Evolutionary conservation across 2,888 invertebrate species (phyloP).

Genomic region (Drosophila prolongata): DNA sequence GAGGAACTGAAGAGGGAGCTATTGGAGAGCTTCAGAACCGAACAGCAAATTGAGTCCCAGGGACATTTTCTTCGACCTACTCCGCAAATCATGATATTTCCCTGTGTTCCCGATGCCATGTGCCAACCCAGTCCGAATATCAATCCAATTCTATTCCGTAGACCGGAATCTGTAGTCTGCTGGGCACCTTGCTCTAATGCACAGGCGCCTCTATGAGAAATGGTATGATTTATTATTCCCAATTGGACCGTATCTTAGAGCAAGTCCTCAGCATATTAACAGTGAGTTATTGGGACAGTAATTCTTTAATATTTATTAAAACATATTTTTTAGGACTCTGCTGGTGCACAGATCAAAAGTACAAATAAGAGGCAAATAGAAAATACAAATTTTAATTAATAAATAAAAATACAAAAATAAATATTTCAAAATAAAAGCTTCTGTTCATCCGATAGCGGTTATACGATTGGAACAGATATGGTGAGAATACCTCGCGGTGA

Average conservation of each 20-base stretch:
- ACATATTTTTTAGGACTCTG: conserved; percentile 1
- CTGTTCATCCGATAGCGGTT: neutral
- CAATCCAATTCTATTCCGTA: neutral
- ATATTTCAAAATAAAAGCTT: neutral
- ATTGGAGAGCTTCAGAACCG: conserved; percentile 13
- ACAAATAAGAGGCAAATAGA: neutral
- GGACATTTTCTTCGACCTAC: neutral
- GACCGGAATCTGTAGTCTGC: conserved; percentile 11
- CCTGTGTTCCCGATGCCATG: conserved; percentile 13
- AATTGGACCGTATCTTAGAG: conserved; percentile 11
- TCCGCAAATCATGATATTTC: conserved; percentile 17
- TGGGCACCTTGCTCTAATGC: conserved; percentile 18
- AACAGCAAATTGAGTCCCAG: conserved; percentile 3
- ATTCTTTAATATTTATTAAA: neutral
- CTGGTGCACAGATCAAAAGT: neutral
- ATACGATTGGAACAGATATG: conserved; percentile 4
- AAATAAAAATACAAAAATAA: neutral
- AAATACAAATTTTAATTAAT: too few species aligned
- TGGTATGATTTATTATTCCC: neutral
- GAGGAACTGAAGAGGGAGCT: conserved; percentile 54
- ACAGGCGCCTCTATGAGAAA: neutral
- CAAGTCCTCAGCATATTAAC: conserved; percentile 10
- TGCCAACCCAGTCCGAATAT: neutral
- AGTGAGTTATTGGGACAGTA: neutral
- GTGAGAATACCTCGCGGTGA: conserved; percentile 24